Evolutionary conservation across 1,140 invertebrate genomes (phyloP), one percentile per base, ranked within the genome.

Genomic region (Spodoptera litura): DNA sequence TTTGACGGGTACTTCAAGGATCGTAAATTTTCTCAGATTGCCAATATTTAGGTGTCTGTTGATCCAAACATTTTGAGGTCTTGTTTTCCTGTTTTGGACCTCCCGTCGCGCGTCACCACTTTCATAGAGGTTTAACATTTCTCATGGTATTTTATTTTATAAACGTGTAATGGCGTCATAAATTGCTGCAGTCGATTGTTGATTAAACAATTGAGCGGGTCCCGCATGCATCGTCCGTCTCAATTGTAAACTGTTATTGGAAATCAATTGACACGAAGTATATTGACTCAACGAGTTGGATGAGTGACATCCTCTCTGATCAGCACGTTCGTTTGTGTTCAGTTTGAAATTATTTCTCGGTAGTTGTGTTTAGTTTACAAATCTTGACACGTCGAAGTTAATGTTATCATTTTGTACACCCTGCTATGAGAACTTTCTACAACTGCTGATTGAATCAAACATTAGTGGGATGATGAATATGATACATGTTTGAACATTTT

Each of bases 201-300:
- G 84, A 91, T 92, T 89, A 93, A 90, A 92, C 91, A 92, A 91
- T 87, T 83, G 83, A 88, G 81, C 84, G 84, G 85, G 87, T 61
- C 91, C 93, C 93, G 93, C 91, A 94, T 94, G 85, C 85, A 80
- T 87, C 87, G 80, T 88, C 85, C 81, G 81, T 90, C 83, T 90
- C 91, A 93, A 93, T 94, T 94, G 91, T 92, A 88, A 89, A 91
- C 89, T 88, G 87, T 93, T 93, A 94, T 94, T 93, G 93, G 88
- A 93, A 94, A 94, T 93, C 93, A 94, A 94, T 94, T 94, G 93
- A 90, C 89, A 88, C 87, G 79, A 82, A 79, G 66, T 85, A 85
- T 86, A 89, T 92, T 90, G 85, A 87, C 84, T 87, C 79, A 82
- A 89, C 80, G 81, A 89, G 83, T 81, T 83, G 74, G 72, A 87